phyloP scores from a whole-genome alignment of 2,113 vertebrate species.

The Coregonus clupeaformis region DNA sequence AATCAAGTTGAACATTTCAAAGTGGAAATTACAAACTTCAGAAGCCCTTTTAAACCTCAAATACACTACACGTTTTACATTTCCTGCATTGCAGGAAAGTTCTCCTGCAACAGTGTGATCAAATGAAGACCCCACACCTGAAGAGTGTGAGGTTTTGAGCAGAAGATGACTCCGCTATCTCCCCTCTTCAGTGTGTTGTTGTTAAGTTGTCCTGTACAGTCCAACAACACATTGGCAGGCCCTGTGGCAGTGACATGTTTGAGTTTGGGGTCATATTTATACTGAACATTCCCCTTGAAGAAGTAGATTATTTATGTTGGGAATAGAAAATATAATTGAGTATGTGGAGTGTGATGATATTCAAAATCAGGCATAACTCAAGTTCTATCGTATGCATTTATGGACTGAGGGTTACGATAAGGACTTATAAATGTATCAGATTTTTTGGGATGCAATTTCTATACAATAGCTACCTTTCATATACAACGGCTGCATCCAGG shows the following conservation, averaged over 20 bases:
- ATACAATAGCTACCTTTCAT: constrained; percentile 37
- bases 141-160: no score
- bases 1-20: no score
- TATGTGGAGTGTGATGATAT: neutral
- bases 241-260: no score
- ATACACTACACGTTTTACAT: no score
- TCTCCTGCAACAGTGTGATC: no score
- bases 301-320: constrained; percentile 53
- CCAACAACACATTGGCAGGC: neutral
- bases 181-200: neutral
- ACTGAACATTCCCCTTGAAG: constrained; percentile 53
- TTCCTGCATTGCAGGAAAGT: no score
- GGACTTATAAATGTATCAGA: neutral
- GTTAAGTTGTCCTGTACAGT: neutral
- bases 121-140: no score
- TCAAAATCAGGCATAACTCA: neutral
- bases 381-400: neutral
- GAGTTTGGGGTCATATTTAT: neutral
- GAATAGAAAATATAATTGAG: neutral
- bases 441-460: neutral
- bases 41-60: no score
- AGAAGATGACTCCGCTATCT: neutral
- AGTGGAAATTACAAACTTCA: no score
- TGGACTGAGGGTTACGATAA: neutral
- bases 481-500: constrained; percentile 74